Base-by-base conservation (phyloP, 2,113 vertebrate genomes). In the Struthidea cinerea region DNA sequence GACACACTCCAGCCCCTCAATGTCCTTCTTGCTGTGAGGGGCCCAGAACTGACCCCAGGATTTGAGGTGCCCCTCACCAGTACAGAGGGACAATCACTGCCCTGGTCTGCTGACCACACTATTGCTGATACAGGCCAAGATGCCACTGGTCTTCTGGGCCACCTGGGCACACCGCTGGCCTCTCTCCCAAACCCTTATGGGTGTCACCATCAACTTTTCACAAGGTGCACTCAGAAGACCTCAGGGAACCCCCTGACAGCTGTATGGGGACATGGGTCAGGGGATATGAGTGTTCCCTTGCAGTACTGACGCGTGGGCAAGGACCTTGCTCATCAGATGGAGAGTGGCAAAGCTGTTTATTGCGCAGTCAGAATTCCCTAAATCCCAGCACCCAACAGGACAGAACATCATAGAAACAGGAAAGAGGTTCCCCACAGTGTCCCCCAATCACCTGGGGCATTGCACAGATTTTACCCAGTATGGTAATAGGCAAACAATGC, bases 241-340 rank as follows among this genome's bases (percentile, higher is more conserved):
- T 67, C 37, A 10, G 39, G 27, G 37, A 87, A 7, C 12, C 6
- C 49, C 9, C 33, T 20, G 35, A n/a, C 6, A 61, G 30, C 52
- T 41, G 26, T 0, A 9, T 24, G 44, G 61, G 53, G 12, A 75
- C 9, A 2, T 0, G 20, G 22, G 3, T 35, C 27, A 69, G 33
- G 33, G 63, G 22, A 53, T 21, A 47, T 8, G 30, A 21, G 24
- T 64, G n/a, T 76, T 18, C 56, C 30, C 46, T 4, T n/a, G n/a
- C n/a, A n/a, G n/a, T n/a, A n/a, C n/a, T n/a, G n/a, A n/a, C n/a
- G n/a, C n/a, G n/a, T n/a, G n/a, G n/a, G n/a, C n/a, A n/a, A n/a
- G n/a, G n/a, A n/a, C n/a, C n/a, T n/a, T n/a, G n/a, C n/a, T n/a
- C n/a, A n/a, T n/a, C n/a, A n/a, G n/a, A n/a, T n/a, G n/a, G n/a